A percentile compares a stretch with the other conserved stretches of the same genome.
These are phyloP conservation scores for Polydrusus pterygomalis DNA, from an alignment of 2,888 invertebrate genomes.

Conservation along the genomic window DNA sequence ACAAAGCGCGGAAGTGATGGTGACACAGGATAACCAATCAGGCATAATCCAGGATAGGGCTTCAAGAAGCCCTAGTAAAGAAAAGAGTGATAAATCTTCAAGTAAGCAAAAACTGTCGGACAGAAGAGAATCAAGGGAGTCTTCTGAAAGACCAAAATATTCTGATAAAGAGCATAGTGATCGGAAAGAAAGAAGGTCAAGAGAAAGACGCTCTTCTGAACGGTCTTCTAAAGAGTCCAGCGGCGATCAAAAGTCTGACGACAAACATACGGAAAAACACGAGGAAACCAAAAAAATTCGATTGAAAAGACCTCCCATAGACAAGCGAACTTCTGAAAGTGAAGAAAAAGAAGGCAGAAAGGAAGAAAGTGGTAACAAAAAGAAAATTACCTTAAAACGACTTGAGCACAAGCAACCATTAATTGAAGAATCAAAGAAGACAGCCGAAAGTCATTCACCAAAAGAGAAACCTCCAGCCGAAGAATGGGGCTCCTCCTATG, in stretches of 20 bases:
- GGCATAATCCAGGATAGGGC: slow-evolving; percentile 3
- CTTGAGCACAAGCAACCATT: slow-evolving; percentile 42
- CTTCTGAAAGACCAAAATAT: slow-evolving; percentile 34
- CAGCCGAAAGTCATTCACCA: slow-evolving; percentile 2
- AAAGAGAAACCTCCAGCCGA: slow-evolving; percentile 5
- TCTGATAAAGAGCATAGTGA: slow-evolving; percentile 46
- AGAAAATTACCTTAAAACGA: slow-evolving; percentile 37
- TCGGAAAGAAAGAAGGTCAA: not conserved
- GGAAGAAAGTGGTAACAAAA: slow-evolving; percentile 48
- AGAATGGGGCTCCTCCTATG: slow-evolving; percentile 47
- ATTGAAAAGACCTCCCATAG: slow-evolving; percentile 55
- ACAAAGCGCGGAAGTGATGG: not conserved
- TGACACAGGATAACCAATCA: slow-evolving; percentile 5
- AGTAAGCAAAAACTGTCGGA: slow-evolving; percentile 30
- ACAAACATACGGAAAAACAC: slow-evolving; percentile 31
- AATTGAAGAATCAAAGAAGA: slow-evolving; percentile 17
- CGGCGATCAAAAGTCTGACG: slow-evolving; percentile 1
- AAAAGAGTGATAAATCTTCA: slow-evolving; percentile 12
- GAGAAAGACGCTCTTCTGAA: slow-evolving; percentile 22
- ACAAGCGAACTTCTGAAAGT: slow-evolving; percentile 43
- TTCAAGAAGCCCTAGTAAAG: slow-evolving; percentile 15
- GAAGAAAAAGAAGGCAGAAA: slow-evolving; percentile 50
- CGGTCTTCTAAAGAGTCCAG: slow-evolving; percentile 4
- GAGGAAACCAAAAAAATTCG: slow-evolving; percentile 55
- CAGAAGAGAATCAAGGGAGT: slow-evolving; percentile 46